Evolutionary conservation across 1,140 invertebrate genomes (phyloP).

Genomic region (Drosophila pseudoobscura): DNA sequence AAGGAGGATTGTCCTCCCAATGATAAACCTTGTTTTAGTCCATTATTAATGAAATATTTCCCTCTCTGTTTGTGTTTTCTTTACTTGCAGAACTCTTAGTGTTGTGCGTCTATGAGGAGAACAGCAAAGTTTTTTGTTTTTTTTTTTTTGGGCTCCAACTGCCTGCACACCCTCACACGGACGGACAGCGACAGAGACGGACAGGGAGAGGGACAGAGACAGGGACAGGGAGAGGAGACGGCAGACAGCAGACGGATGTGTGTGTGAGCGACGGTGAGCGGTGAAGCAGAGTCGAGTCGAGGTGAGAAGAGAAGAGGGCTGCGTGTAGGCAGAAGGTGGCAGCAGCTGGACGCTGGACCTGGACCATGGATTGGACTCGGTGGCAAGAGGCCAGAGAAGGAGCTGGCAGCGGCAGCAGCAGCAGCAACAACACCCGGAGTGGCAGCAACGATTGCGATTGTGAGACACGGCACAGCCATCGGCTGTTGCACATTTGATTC

Average conservation of each 20-base stretch:
- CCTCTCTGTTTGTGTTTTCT: not conserved
- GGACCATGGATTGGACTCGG: conserved; percentile 82
- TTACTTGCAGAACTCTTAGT: conserved; percentile 18
- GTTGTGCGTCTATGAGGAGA: conserved; percentile 42
- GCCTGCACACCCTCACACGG: conserved; percentile 35
- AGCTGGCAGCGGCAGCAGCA: conserved; percentile 61
- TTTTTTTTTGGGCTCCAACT: conserved; percentile 35
- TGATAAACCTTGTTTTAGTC: too few species aligned
- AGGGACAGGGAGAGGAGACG: too few species aligned
- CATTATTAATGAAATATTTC: not conserved
- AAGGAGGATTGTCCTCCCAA: too few species aligned
- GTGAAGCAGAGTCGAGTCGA: conserved; percentile 18
- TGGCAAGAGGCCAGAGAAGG: conserved; percentile 78
- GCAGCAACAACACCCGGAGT: conserved; percentile 12
- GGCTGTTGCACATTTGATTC: conserved; percentile 45
- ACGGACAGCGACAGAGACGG: conserved; percentile 16
- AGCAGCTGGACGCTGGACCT: conserved; percentile 19
- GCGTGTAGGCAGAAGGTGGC: conserved; percentile 27
- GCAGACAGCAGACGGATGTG: conserved; percentile 18
- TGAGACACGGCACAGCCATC: conserved; percentile 34
- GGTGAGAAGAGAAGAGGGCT: not conserved
- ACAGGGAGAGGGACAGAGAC: not conserved
- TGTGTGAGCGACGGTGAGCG: conserved; percentile 43
- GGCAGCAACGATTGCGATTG: conserved; percentile 29
- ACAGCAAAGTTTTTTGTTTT: conserved; percentile 34